Percentiles rank a stretch among this genome's conserved stretches.
phyloP scores from a whole-genome alignment of 2,888 invertebrate genomes.

The Eristalis tenax region DNA sequence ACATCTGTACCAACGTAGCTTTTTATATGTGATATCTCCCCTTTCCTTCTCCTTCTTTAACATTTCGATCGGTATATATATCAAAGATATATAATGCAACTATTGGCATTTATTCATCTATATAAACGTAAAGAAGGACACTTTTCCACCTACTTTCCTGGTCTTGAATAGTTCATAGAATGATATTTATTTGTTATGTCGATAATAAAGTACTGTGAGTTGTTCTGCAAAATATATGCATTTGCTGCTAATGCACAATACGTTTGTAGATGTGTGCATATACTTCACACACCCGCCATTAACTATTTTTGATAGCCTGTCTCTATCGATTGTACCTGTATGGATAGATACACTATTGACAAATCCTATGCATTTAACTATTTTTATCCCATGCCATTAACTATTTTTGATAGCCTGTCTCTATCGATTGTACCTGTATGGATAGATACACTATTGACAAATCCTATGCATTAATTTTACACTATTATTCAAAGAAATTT shows the following conservation, averaged over 20 bases:
- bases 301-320: neutral
- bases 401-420: neutral
- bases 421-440: neutral
- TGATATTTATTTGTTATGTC: conserved; percentile 68
- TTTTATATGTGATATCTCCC: neutral
- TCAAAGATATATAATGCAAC: conserved; percentile 24
- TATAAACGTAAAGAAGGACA: conserved; percentile 53
- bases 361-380: no score
- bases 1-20: neutral
- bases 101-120: conserved; percentile 43
- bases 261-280: conserved; percentile 9
- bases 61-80: neutral
- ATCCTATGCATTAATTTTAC: no score
- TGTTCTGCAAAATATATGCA: conserved; percentile 26
- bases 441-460: no score
- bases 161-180: conserved; percentile 58
- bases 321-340: neutral
- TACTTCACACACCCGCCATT: no score
- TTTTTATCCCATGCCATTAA: neutral
- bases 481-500: no score
- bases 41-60: neutral
- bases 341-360: no score
- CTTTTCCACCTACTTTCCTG: conserved; percentile 27
- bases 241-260: neutral
- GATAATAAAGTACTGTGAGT: conserved; percentile 65